Percentiles rank a stretch among this genome's conserved stretches.
These are phyloP conservation scores for Nixonia krombeini DNA, from an alignment of 1,140 invertebrate species.

Conservation along the genomic window DNA sequence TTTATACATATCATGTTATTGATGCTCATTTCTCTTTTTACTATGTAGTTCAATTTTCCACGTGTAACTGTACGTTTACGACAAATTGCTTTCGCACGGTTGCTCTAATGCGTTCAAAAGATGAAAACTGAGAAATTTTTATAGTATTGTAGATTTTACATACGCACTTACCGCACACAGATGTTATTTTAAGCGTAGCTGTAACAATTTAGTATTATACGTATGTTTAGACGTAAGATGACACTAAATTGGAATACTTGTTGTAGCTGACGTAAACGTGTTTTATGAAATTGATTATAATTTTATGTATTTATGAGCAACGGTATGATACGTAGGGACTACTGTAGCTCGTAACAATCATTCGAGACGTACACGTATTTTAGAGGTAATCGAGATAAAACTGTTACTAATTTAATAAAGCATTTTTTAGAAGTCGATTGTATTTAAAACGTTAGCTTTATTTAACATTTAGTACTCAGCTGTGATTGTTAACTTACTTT, in stretches of 20 bases:
- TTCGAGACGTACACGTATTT: no score
- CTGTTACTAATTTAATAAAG: conserved; percentile 7
- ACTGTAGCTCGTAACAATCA: neutral
- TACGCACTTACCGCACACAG: conserved; percentile 25
- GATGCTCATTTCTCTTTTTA: neutral
- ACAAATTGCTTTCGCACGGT: conserved; percentile 3
- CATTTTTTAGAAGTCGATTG: conserved; percentile 9
- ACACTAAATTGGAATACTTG: conserved; percentile 15
- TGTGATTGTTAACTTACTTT: conserved; percentile 40
- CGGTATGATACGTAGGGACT: neutral
- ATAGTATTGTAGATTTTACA: conserved; percentile 16
- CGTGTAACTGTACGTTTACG: no score
- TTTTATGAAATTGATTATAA: conserved; percentile 28
- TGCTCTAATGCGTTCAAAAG: conserved; percentile 8
- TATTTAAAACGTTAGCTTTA: conserved; percentile 21
- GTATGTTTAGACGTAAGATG: conserved; percentile 24
- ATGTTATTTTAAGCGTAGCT: conserved; percentile 27
- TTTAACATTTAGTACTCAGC: conserved; percentile 32
- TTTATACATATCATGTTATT: conserved; percentile 34
- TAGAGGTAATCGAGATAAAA: neutral
- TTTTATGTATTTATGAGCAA: conserved; percentile 13
- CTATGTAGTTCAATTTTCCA: no score
- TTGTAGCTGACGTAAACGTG: conserved; percentile 13
- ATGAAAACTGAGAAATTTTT: conserved; percentile 7
- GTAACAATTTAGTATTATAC: conserved; percentile 37